Evolutionary conservation across 2,888 invertebrate genomes (phyloP).

Genomic region (Drosophila robusta): DNA sequence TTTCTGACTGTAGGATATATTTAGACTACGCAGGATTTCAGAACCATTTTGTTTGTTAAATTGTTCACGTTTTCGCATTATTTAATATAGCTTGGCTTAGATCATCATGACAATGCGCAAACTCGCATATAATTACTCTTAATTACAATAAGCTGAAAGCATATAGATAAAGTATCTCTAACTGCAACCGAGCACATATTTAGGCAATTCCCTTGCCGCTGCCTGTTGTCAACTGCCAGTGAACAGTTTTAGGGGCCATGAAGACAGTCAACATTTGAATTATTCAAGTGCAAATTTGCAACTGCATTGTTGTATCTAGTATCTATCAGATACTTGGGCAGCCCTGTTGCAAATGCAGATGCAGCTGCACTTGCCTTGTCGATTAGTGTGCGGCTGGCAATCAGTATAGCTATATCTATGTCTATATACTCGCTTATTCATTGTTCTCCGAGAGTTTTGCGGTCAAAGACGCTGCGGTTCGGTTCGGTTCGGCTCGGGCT

Average conservation of each 20-base stretch:
- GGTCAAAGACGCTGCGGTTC: conserved; percentile 37
- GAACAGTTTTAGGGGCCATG: neutral
- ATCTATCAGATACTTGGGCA: conserved; percentile 7
- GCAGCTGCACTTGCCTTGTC: conserved; percentile 33
- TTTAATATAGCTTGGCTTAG: neutral
- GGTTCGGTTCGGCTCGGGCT: conserved; percentile 16
- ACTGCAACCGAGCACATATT: neutral
- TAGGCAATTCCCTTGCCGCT: neutral
- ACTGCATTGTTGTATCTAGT: conserved; percentile 4
- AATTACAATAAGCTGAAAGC: neutral
- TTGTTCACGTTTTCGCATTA: neutral
- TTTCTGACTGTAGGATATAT: too few species aligned
- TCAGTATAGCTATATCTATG: conserved; percentile 15
- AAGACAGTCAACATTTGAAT: conserved; percentile 42
- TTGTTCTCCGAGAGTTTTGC: conserved; percentile 37
- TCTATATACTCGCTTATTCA: conserved; percentile 16
- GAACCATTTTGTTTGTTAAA: too few species aligned
- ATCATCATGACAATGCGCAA: conserved; percentile 25
- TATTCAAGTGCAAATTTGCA: conserved; percentile 47
- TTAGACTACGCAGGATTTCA: too few species aligned
- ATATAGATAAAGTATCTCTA: neutral
- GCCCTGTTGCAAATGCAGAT: conserved; percentile 3
- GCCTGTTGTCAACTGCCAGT: neutral
- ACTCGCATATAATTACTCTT: conserved; percentile 7
- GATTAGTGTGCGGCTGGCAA: conserved; percentile 25